These are phyloP conservation scores for Phaedon cochleariae DNA, from an alignment of 2,888 invertebrate species.

Conservation along the genomic window DNA sequence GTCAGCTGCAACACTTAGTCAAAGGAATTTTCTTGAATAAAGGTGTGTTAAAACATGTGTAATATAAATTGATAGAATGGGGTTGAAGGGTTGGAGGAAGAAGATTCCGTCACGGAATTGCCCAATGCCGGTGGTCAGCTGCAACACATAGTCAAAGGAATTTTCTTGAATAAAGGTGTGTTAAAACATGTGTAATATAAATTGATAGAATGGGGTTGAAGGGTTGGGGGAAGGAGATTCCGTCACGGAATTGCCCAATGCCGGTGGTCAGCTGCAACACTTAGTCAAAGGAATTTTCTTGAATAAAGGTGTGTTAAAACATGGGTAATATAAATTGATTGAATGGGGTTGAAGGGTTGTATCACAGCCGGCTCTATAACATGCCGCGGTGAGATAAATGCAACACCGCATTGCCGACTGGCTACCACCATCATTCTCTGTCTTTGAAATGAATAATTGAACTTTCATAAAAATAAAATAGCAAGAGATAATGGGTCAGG, in stretches of 20 bases:
- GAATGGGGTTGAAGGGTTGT: neutral
- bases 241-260: constrained; percentile 83
- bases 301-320: constrained; percentile 46
- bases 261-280: constrained; percentile 83
- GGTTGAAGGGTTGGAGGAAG: neutral
- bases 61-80: neutral
- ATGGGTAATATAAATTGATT: neutral
- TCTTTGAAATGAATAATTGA: no score
- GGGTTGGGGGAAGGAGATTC: neutral
- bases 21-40: constrained; percentile 68
- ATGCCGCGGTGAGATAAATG: no score
- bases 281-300: constrained; percentile 76
- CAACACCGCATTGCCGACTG: no score
- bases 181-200: constrained; percentile 16
- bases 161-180: constrained; percentile 52
- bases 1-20: constrained; percentile 86
- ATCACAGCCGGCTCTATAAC: no score
- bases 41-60: constrained; percentile 39
- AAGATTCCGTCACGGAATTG: constrained; percentile 73
- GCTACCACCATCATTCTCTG: no score
- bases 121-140: constrained; percentile 82
- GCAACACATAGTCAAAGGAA: constrained; percentile 86
- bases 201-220: neutral
- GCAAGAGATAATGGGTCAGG: no score
- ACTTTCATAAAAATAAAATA: no score